Percentiles rank a stretch among this genome's conserved stretches.
Conservation (phyloP, 2,888 invertebrate species). For the Leucoptera coffeella region DNA sequence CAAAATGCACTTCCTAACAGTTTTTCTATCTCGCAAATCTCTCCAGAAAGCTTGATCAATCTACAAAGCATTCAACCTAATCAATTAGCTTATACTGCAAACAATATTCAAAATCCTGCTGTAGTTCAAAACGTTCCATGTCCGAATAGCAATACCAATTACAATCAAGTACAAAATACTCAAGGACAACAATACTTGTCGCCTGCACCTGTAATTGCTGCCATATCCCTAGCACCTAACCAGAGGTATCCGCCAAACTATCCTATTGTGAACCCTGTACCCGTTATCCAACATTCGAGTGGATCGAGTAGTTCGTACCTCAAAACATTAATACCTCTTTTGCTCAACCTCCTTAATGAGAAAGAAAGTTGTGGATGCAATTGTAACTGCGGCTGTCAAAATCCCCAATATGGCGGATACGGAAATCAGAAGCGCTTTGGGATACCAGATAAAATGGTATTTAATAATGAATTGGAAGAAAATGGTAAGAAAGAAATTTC, state of each 20-base stretch:
- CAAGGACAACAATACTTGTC: not conserved
- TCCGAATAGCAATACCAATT: no score
- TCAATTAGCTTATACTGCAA: no score
- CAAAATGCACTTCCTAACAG: no score
- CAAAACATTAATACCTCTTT: slow-evolving; percentile 25
- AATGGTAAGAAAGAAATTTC: no score
- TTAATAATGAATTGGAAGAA: slow-evolving; percentile 7
- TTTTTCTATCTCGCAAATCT: no score
- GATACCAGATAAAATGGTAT: slow-evolving; percentile 5
- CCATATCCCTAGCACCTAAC: not conserved
- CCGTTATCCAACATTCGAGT: slow-evolving; percentile 8
- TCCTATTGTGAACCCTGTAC: not conserved
- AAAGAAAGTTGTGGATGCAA: slow-evolving; percentile 14
- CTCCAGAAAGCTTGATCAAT: no score
- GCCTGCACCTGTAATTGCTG: not conserved
- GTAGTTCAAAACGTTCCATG: no score
- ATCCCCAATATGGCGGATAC: slow-evolving; percentile 15
- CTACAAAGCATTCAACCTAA: no score
- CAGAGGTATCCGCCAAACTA: not conserved
- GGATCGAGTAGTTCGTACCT: slow-evolving; percentile 13
- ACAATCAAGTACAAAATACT: not conserved
- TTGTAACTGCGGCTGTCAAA: slow-evolving; percentile 5
- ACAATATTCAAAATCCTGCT: no score
- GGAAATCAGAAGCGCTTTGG: slow-evolving; percentile 16
- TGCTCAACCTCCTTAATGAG: slow-evolving; percentile 26